A percentile compares a stretch with the other conserved stretches of the same genome.
Evolutionary conservation across 1,140 invertebrate species (phyloP).

Genomic region (Drosophila leontia): DNA sequence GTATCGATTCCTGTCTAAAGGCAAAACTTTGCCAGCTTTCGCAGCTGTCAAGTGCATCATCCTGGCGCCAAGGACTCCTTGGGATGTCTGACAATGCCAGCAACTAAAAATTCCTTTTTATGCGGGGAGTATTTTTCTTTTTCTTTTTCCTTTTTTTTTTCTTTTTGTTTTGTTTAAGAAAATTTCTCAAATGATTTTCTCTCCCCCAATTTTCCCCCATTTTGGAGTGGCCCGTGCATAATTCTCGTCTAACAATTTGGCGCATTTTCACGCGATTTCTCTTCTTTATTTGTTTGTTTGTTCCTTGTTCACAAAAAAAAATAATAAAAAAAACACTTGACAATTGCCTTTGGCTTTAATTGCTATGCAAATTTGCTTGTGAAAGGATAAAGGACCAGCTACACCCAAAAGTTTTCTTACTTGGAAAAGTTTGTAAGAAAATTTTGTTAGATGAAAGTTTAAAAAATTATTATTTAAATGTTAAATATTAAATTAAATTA

Average conservation of each 20-base stretch:
- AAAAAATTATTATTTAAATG: not conserved
- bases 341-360: slow-evolving; percentile 65
- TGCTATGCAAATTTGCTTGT: slow-evolving; percentile 68
- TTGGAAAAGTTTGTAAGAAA: not conserved
- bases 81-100: slow-evolving; percentile 41
- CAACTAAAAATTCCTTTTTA: slow-evolving; percentile 57
- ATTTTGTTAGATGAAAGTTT: not conserved
- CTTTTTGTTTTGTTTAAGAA: not conserved
- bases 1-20: slow-evolving; percentile 51
- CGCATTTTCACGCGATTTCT: slow-evolving; percentile 78
- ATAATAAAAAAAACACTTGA: slow-evolving; percentile 58
- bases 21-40: slow-evolving; percentile 30
- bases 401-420: not conserved
- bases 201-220: not conserved
- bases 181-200: slow-evolving; percentile 73
- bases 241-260: slow-evolving; percentile 76
- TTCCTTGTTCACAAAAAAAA: slow-evolving; percentile 21
- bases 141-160: not conserved
- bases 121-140: slow-evolving; percentile 1
- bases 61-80: not conserved
- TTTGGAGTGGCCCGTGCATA: slow-evolving; percentile 54
- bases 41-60: slow-evolving; percentile 73
- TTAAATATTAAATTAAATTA: not conserved
- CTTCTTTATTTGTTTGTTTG: slow-evolving; percentile 59
- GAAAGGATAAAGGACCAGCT: slow-evolving; percentile 1